These are phyloP conservation scores for Paracentrotus lividus DNA, from an alignment of 53 echinoderm and acorn worm genomes.

Conservation along the genomic window DNA sequence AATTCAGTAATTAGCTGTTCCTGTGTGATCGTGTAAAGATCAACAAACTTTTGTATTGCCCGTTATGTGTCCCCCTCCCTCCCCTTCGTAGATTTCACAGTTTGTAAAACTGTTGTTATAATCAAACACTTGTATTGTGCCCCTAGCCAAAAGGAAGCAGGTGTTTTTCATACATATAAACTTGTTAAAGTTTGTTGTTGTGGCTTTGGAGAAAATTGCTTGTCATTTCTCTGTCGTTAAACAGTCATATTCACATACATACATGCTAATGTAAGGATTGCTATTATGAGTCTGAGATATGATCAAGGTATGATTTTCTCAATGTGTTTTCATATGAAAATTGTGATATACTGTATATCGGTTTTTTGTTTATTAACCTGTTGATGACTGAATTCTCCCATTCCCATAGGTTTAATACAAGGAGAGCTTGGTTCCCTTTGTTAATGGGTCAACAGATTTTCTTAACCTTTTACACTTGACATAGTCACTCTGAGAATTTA, in stretches of 20 bases:
- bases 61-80: neutral
- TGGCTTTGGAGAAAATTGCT: neutral
- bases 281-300: neutral
- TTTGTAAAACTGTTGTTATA: neutral
- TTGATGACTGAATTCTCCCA: too few relatives aligned
- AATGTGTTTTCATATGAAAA: too few relatives aligned
- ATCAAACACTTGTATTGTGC: neutral
- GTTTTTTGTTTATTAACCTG: too few relatives aligned
- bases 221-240: neutral
- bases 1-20: constrained; percentile 10
- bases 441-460: too few relatives aligned
- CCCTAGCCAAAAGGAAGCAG: neutral
- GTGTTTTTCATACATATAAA: neutral
- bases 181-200: neutral
- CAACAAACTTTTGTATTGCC: neutral
- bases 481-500: too few relatives aligned
- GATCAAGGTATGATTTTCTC: neutral
- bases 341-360: too few relatives aligned
- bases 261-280: neutral
- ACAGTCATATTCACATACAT: neutral
- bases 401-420: too few relatives aligned
- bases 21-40: constrained; percentile 29
- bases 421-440: too few relatives aligned
- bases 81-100: neutral
- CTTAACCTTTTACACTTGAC: too few relatives aligned